These are phyloP conservation scores for Torymus tubicola DNA, from an alignment of 2,888 invertebrate species.

Conservation along the genomic window DNA sequence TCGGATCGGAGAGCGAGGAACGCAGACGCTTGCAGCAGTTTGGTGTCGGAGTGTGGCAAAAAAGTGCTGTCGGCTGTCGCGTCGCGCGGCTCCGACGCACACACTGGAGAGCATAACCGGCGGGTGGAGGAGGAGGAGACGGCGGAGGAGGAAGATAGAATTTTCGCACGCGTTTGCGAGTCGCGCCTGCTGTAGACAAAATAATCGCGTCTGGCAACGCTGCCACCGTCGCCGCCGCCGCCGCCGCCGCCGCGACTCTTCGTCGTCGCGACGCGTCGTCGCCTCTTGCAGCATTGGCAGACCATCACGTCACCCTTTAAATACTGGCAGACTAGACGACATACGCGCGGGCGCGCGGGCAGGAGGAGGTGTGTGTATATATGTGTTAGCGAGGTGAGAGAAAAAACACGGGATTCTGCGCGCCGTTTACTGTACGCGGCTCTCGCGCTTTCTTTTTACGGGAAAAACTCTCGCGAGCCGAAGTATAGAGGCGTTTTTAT, in stretches of 20 bases:
- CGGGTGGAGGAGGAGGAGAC: neutral
- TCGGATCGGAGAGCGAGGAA: no score
- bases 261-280: slow-evolving; percentile 3
- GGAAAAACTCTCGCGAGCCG: neutral
- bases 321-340: slow-evolving; percentile 38
- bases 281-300: slow-evolving; percentile 50
- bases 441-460: neutral
- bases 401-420: slow-evolving; percentile 23
- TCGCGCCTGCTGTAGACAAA: slow-evolving; percentile 29
- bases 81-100: neutral
- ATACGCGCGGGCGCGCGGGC: neutral
- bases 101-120: neutral
- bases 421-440: no score
- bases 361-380: slow-evolving; percentile 12
- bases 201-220: slow-evolving; percentile 51
- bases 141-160: slow-evolving; percentile 4
- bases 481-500: neutral
- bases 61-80: neutral
- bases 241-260: neutral
- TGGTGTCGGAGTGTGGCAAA: neutral
- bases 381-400: neutral
- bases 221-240: neutral
- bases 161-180: slow-evolving; percentile 22
- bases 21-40: no score
- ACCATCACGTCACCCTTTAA: slow-evolving; percentile 57